Conservation (phyloP, 2,113 vertebrate species). For the Andinoacara biseriatus region DNA sequence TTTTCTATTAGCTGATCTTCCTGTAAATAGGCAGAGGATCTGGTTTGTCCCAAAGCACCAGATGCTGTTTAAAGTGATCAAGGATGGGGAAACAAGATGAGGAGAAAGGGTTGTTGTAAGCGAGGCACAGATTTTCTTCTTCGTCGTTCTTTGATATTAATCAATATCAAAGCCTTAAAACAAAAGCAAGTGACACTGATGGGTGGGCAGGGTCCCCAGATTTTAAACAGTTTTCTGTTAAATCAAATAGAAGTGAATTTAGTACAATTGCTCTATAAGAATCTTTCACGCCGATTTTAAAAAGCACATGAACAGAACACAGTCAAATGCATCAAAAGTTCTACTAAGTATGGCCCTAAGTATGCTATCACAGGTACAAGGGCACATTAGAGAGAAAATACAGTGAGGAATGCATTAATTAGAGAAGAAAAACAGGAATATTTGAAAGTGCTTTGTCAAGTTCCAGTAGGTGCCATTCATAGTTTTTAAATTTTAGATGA, state of each 20-base stretch:
- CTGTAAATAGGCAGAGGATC: constrained; percentile 31
- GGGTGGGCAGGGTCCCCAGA: neutral
- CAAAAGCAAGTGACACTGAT: neutral
- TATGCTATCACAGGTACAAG: neutral
- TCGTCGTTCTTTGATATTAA: constrained; percentile 5
- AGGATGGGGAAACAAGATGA: constrained; percentile 42
- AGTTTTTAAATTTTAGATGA: constrained; percentile 32
- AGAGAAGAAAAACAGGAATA: neutral
- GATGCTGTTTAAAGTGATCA: constrained; percentile 56
- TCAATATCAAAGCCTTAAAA: constrained; percentile 10
- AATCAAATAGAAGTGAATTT: neutral
- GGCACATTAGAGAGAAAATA: neutral
- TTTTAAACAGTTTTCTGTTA: neutral
- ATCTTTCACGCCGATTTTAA: neutral
- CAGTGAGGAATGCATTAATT: neutral
- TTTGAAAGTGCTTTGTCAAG: constrained; percentile 3
- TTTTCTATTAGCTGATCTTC: constrained; percentile 48
- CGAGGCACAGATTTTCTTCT: constrained; percentile 11
- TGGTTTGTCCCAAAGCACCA: constrained; percentile 39
- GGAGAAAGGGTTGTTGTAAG: neutral
- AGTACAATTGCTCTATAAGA: neutral
- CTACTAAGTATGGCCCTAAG: neutral
- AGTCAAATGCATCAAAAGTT: neutral
- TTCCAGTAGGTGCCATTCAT: constrained; percentile 22
- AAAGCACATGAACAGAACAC: neutral